phyloP scores from a whole-genome alignment of 2,797 vertebrate species.

The Danio albolineatus region DNA sequence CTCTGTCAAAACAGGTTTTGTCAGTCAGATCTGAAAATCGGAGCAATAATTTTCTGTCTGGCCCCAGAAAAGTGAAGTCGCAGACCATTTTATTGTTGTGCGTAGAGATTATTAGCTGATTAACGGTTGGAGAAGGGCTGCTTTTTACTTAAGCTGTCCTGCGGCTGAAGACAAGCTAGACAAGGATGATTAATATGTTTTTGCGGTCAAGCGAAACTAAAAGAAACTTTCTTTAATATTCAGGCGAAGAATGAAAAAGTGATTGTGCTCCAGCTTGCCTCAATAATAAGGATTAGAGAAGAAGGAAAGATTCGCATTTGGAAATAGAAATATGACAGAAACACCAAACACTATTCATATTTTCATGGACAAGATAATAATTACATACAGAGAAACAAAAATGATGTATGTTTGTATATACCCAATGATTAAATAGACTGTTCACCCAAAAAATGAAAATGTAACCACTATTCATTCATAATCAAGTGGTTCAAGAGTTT shows the following conservation, averaged over 20 bases:
- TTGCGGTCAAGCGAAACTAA: not conserved
- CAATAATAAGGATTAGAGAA: too few species aligned
- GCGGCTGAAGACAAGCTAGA: constrained; percentile 2
- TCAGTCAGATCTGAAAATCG: constrained; percentile 21
- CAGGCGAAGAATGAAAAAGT: not conserved
- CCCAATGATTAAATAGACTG: too few species aligned
- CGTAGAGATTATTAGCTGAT: not conserved
- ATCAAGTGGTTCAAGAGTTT: too few species aligned
- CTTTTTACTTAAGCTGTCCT: not conserved
- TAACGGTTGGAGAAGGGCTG: not conserved
- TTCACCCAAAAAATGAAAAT: too few species aligned
- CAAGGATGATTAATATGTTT: not conserved
- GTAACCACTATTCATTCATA: too few species aligned
- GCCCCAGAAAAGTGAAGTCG: constrained; percentile 10
- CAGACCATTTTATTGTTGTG: not conserved
- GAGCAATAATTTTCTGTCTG: constrained; percentile 4
- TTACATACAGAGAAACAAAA: too few species aligned
- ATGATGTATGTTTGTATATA: too few species aligned
- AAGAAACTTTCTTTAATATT: not conserved
- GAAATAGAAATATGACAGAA: not conserved
- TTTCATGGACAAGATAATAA: too few species aligned
- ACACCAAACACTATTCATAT: not conserved
- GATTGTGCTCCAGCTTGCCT: too few species aligned
- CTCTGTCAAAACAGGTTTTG: constrained; percentile 32
- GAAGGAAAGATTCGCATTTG: too few species aligned